A percentile compares a stretch with the other conserved stretches of the same genome.
Evolutionary conservation across 2,113 vertebrate species (phyloP).

Genomic region (Seriola aureovittata): DNA sequence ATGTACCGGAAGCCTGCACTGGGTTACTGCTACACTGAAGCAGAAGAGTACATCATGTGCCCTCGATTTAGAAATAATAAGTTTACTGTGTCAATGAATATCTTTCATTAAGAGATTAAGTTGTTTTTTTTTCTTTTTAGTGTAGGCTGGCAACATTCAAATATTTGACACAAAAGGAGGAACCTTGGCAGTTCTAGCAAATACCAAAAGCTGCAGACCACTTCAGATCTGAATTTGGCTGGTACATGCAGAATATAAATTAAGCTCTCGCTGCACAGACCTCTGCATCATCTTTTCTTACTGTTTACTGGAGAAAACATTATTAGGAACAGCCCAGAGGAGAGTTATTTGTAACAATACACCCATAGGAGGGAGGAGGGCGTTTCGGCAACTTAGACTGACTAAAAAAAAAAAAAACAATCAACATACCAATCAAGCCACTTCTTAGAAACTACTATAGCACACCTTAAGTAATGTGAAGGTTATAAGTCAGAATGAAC

Average conservation of each 20-base stretch:
- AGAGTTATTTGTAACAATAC: neutral
- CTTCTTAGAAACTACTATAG: neutral
- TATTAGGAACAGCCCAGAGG: neutral
- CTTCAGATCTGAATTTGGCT: constrained; percentile 1
- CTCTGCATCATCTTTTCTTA: neutral
- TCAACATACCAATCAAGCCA: neutral
- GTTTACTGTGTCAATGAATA: neutral
- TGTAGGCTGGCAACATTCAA: neutral
- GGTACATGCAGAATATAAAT: constrained; percentile 6
- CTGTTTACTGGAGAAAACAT: neutral
- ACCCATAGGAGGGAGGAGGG: neutral
- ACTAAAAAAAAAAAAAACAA: neutral
- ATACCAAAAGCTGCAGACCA: neutral
- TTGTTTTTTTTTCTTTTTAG: neutral
- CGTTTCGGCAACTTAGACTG: neutral
- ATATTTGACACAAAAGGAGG: neutral
- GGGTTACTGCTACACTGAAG: neutral
- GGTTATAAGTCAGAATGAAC: neutral
- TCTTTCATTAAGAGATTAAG: neutral
- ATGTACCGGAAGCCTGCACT: neutral
- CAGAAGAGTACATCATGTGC: neutral
- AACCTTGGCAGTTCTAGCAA: neutral
- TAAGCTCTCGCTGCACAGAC: neutral
- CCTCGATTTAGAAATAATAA: neutral
- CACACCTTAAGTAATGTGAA: neutral